These are phyloP conservation scores for Archocentrus centrarchus DNA, from an alignment of 2,113 vertebrate species.

Conservation along the genomic window DNA sequence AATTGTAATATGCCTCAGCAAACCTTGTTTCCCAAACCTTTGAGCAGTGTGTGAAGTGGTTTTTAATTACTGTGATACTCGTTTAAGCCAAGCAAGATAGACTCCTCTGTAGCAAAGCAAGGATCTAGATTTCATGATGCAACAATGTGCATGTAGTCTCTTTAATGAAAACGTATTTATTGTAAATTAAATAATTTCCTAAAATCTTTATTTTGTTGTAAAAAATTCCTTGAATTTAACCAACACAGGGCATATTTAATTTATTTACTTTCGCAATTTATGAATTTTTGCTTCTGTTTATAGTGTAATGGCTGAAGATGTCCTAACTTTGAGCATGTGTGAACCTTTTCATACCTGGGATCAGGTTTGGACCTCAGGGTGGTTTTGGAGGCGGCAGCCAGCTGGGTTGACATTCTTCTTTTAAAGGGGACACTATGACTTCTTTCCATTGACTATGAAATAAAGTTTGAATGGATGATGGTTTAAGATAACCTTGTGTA, in stretches of 20 bases:
- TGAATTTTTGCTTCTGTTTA: neutral
- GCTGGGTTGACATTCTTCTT: neutral
- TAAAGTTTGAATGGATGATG: neutral
- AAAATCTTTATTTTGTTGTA: too few species aligned
- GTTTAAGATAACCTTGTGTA: neutral
- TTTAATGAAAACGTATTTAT: too few species aligned
- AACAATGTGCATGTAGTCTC: too few species aligned
- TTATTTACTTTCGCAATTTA: neutral
- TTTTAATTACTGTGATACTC: too few species aligned
- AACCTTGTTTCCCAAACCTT: neutral
- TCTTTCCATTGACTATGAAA: neutral
- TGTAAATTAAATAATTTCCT: too few species aligned
- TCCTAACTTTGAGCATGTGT: fast-evolving
- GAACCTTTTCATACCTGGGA: neutral
- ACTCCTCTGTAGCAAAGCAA: too few species aligned
- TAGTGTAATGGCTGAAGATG: neutral
- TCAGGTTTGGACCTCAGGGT: neutral
- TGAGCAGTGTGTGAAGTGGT: neutral
- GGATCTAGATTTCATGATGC: too few species aligned
- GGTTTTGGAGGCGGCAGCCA: neutral
- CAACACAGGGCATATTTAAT: fast-evolving
- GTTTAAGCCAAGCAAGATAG: too few species aligned
- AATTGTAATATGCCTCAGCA: neutral
- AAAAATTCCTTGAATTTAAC: neutral
- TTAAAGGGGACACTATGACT: neutral